Evolutionary conservation across 2,888 invertebrate species (phyloP).

Genomic region (Caenorhabditis sinica): DNA sequence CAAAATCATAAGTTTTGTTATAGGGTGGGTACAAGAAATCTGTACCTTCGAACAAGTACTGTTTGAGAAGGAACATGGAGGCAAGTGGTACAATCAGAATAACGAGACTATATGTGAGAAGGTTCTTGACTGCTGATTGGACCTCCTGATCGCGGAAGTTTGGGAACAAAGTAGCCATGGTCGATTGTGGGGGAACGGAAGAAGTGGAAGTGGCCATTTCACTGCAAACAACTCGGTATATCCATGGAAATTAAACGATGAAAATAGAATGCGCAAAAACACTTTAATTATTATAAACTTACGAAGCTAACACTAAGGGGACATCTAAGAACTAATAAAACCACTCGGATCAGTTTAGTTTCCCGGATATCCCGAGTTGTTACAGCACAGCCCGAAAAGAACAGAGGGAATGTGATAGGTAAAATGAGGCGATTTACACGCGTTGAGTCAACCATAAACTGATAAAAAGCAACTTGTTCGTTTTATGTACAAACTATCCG

Average conservation of each 20-base stretch:
- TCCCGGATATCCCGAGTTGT: constrained; percentile 61
- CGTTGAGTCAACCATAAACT: background rate
- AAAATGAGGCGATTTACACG: constrained; percentile 4
- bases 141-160: constrained; percentile 79
- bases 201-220: constrained; percentile 47
- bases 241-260: constrained; percentile 15
- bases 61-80: constrained; percentile 83
- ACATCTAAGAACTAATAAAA: background rate
- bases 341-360: background rate
- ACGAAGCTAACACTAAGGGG: background rate
- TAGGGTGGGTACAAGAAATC: too few species aligned
- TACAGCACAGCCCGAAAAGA: constrained; percentile 23
- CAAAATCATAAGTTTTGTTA: background rate
- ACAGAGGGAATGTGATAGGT: background rate
- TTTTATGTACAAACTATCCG: constrained; percentile 34
- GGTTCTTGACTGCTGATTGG: constrained; percentile 80
- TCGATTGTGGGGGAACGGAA: constrained; percentile 23
- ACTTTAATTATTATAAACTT: background rate
- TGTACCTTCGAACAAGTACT: constrained; percentile 80
- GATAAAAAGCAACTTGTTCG: constrained; percentile 9
- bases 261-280: background rate
- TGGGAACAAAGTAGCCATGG: constrained; percentile 80
- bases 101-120: constrained; percentile 80
- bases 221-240: constrained; percentile 66
- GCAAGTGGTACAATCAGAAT: constrained; percentile 82